A percentile compares a stretch with the other conserved stretches of the same genome.
Evolutionary conservation across 2,888 invertebrate genomes (phyloP).

Genomic region (Drosophila neotestacea): DNA sequence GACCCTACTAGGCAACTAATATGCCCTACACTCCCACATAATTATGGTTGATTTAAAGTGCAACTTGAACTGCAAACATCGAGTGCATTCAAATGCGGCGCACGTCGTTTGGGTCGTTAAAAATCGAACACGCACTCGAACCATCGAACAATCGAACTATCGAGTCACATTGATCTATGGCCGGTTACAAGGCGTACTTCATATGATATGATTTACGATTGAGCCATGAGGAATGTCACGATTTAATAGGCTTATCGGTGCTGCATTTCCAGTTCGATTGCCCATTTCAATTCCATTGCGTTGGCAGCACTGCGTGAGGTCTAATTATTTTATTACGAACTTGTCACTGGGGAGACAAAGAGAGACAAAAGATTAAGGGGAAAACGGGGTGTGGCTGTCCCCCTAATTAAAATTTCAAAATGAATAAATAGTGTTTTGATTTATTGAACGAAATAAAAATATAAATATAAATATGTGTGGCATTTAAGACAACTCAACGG

Average conservation of each 20-base stretch:
- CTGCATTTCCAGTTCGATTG: constrained; percentile 34
- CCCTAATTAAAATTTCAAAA: constrained; percentile 77
- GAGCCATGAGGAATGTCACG: constrained; percentile 80
- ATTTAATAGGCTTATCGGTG: constrained; percentile 78
- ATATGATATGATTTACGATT: constrained; percentile 77
- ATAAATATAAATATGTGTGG: constrained; percentile 59
- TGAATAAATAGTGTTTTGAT: constrained; percentile 61
- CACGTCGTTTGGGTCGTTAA: constrained; percentile 75
- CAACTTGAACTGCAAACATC: constrained; percentile 36
- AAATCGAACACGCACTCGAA: constrained; percentile 79
- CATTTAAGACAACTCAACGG: constrained; percentile 45
- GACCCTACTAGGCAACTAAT: neutral
- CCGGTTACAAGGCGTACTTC: constrained; percentile 22
- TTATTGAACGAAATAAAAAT: constrained; percentile 57
- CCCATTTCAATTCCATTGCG: constrained; percentile 48
- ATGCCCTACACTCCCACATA: constrained; percentile 9
- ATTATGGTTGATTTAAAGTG: constrained; percentile 51
- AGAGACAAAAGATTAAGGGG: no score
- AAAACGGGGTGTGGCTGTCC: constrained; percentile 34
- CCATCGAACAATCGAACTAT: constrained; percentile 57
- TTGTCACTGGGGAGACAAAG: constrained; percentile 34
- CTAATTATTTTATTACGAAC: constrained; percentile 80
- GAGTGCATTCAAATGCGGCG: constrained; percentile 65
- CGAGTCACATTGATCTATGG: constrained; percentile 77
- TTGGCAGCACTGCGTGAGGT: constrained; percentile 72